Base-by-base conservation (phyloP, 2,797 vertebrate species). In the Rousettus madagascariensis region DNA sequence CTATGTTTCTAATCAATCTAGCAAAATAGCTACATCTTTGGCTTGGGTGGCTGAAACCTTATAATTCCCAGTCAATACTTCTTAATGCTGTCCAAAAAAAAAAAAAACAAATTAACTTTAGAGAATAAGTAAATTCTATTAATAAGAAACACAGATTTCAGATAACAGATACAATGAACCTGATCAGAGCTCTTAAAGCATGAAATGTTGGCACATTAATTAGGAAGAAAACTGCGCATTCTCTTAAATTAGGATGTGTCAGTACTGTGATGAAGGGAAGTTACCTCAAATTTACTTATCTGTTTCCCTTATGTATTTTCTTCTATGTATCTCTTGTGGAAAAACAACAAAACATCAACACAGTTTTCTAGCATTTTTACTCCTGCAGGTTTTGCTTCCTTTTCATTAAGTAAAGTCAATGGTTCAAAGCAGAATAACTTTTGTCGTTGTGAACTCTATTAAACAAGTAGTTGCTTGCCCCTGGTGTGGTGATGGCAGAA, bases 91-190 rank as follows among this genome's bases (percentile, higher is more conserved):
- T 33, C 28, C 19, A 7, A 0, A 86, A 72, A 33, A 33, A 33
- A 33, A 33, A 33, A 63, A 72, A 69, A 63, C 19, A 69, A 49
- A 36, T 63, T 86, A 71, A 77, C 33, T 69, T 84, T 83, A 95
- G 51, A 69, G 57, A 90, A 63, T 57, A 17, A 86, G 55, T 33
- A 96, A 86, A 49, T 82, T 85, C 19, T 10, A 93, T 80, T 93
- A 78, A 65, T 83, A 46, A 88, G 22, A 90, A 86, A 83, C 78
- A 57, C 2, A 87, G 55, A 53, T 93, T 82, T 28, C n/a, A 68
- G 16, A 43, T 59, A 69, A 82, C 2, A 72, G 38, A 19, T 15
- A 43, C 5, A 55, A 89, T n/a, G 28, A 84, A 84, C 41, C 71
- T 22, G 41, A 55, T 74, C 24, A 61, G 53, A 68, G 28, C 20